These are phyloP conservation scores for Aradophagus sp. DNA, from an alignment of 1,140 invertebrate species.

Conservation along the genomic window DNA sequence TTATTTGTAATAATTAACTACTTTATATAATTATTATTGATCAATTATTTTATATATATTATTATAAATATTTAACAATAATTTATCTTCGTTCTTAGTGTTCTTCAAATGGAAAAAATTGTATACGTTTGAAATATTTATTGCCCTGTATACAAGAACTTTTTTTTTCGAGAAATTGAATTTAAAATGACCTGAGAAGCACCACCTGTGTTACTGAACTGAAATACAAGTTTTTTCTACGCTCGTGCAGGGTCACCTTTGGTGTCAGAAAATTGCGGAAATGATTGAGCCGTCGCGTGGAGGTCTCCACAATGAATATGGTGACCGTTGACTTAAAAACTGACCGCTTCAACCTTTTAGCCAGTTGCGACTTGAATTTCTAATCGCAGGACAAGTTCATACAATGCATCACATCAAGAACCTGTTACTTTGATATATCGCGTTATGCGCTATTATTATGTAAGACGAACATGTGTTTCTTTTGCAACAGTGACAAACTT, in stretches of 20 bases:
- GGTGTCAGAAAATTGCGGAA: slow-evolving; percentile 53
- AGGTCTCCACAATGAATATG: slow-evolving; percentile 49
- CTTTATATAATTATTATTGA: too few relatives aligned
- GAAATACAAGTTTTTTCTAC: slow-evolving; percentile 44
- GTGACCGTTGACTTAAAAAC: slow-evolving; percentile 58
- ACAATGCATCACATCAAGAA: slow-evolving; percentile 48
- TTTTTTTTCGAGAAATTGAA: too few relatives aligned
- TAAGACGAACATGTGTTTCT: slow-evolving; percentile 37
- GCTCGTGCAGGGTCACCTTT: slow-evolving; percentile 54
- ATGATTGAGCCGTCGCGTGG: slow-evolving; percentile 58
- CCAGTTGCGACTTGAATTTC: slow-evolving; percentile 53
- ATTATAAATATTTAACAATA: too few relatives aligned
- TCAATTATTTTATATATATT: too few relatives aligned
- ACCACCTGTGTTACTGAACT: slow-evolving; percentile 37
- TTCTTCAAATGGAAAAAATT: too few relatives aligned
- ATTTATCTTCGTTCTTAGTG: too few relatives aligned
- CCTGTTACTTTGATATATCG: slow-evolving; percentile 51
- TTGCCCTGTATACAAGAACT: too few relatives aligned
- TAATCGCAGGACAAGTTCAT: slow-evolving; percentile 50
- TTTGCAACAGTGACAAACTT: slow-evolving; percentile 8
- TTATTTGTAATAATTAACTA: too few relatives aligned
- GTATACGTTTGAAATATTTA: too few relatives aligned
- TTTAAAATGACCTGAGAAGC: slow-evolving; percentile 25
- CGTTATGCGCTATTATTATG: slow-evolving; percentile 40
- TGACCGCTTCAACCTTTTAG: slow-evolving; percentile 55